Percentiles rank a stretch among this genome's conserved stretches.
phyloP scores from a whole-genome alignment of 2,888 invertebrate species.

The Thera britannica region DNA sequence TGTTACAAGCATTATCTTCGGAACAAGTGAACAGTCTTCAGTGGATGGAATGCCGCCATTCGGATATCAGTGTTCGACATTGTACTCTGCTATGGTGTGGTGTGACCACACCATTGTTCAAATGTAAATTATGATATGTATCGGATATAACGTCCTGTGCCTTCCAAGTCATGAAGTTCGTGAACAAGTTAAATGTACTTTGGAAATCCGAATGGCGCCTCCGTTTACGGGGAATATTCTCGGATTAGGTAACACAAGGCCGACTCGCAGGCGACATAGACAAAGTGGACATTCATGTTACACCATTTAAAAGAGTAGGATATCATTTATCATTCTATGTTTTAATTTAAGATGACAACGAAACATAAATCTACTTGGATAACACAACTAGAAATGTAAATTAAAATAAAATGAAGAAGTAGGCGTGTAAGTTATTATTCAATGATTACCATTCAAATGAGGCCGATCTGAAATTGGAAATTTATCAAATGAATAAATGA shows the following conservation, averaged over 20 bases:
- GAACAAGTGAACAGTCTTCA: slow-evolving; percentile 32
- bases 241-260: slow-evolving; percentile 42
- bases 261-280: slow-evolving; percentile 49
- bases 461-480: slow-evolving; percentile 86
- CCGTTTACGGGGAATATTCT: slow-evolving; percentile 32
- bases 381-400: slow-evolving; percentile 63
- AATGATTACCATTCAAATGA: slow-evolving; percentile 84
- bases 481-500: slow-evolving; percentile 71
- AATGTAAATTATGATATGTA: not conserved
- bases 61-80: slow-evolving; percentile 9
- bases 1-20: slow-evolving; percentile 72
- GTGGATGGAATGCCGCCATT: slow-evolving; percentile 43
- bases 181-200: slow-evolving; percentile 16
- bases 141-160: not conserved
- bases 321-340: slow-evolving; percentile 58
- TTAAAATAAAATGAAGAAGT: slow-evolving; percentile 53
- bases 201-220: slow-evolving; percentile 36
- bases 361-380: slow-evolving; percentile 68
- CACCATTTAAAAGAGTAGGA: slow-evolving; percentile 54
- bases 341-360: slow-evolving; percentile 60
- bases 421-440: slow-evolving; percentile 69
- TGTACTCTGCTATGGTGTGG: not conserved
- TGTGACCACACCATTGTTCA: not conserved
- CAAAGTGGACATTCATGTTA: slow-evolving; percentile 50
- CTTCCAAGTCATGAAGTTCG: slow-evolving; percentile 2